Evolutionary conservation across 2,113 vertebrate species (phyloP), one percentile per base, ranked within the genome.

Genomic region (Dipodomys stephensi): DNA sequence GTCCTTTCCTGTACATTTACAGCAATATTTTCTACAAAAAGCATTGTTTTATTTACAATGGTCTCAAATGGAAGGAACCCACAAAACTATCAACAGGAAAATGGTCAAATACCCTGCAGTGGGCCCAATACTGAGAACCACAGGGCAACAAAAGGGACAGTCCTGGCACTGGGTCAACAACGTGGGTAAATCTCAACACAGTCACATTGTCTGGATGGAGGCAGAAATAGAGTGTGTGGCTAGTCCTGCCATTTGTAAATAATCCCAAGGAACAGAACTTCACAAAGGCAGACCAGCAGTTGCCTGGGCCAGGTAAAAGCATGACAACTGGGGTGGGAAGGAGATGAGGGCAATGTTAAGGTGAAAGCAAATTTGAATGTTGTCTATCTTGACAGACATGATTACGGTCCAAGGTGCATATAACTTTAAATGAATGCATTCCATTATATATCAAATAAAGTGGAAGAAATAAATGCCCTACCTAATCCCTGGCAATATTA

Each of bases 381-480:
- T 67, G 44, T 65, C 0, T 46, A 76, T 60, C 53, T 87, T 83
- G 46, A 91, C 28, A 67, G 49, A 9, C 25, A 46, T 90, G n/a
- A 83, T 72, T 87, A 76, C 0, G 15, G 15, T 76, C 80, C 25
- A 46, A 27, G 64, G n/a, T 3, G 64, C 71, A 83, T 0, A 84
- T n/a, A 81, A 92, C 39, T 67, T 57, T 82, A 39, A 73, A 85
- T 49, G 7, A 35, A 35, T 46, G 27, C 23, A 80, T 60, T 86
- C 57, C 89, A 76, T 11, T 83, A 4, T 74, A 90, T 28, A 23
- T 39, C 69, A 92, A 93, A 89, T 60, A 67, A 81, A 71, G 25
- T 23, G 74, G 39, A 91, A 88, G 49, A 88, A 71, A 68, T 19
- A 8, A 3, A 74, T 4, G 39, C 39, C 39, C 39, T 39, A 39